Conservation (phyloP, 2,113 vertebrate genomes). For the Nycticebus coucang region DNA sequence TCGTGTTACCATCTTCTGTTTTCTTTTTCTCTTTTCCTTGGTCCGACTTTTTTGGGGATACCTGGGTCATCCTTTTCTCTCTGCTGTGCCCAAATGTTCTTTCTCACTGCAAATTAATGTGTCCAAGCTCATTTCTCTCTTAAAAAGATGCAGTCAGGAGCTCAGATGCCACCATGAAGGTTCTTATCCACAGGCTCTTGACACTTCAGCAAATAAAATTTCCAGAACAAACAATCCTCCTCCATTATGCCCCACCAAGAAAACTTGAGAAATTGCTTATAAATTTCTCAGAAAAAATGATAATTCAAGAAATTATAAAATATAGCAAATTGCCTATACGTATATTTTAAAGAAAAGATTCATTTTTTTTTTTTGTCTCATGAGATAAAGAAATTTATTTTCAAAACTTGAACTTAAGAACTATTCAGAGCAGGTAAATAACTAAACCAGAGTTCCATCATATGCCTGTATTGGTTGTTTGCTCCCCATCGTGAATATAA, state of each 20-base stretch:
- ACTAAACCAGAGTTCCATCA: background rate
- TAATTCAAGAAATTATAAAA: constrained; percentile 28
- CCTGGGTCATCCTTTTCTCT: background rate
- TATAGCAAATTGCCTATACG: background rate
- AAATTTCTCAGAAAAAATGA: constrained; percentile 40
- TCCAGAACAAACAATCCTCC: background rate
- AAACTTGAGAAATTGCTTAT: constrained; percentile 23
- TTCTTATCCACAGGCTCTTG: constrained; percentile 37
- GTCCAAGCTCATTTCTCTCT: background rate
- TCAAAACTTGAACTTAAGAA: constrained; percentile 16
- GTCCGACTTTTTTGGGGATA: background rate
- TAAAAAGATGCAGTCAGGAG: background rate
- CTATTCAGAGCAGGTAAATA: background rate
- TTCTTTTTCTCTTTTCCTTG: background rate
- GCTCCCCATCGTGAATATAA: background rate
- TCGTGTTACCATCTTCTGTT: background rate
- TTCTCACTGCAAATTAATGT: constrained; percentile 2
- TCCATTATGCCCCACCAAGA: background rate
- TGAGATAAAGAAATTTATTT: background rate
- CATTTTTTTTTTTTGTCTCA: background rate
- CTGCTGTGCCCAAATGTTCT: background rate
- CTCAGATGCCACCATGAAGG: background rate
- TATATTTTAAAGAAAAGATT: constrained; percentile 8
- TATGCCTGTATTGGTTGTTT: rapidly evolving
- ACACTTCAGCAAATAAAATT: background rate